phyloP scores from a whole-genome alignment of 2,888 invertebrate species.

The Falcaria lacertinaria region DNA sequence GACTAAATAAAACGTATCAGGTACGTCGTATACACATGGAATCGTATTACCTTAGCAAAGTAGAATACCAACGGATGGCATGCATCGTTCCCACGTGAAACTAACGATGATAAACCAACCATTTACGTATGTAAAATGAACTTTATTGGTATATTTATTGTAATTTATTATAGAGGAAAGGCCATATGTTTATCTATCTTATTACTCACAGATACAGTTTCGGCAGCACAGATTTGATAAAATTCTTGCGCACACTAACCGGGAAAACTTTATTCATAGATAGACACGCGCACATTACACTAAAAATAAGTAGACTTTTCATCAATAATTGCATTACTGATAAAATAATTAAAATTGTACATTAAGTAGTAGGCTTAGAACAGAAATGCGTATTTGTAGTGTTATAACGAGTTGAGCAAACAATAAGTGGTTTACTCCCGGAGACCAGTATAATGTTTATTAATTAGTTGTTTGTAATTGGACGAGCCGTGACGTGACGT shows the following conservation, averaged over 20 bases:
- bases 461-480: slow-evolving; percentile 20
- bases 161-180: too few species aligned
- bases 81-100: slow-evolving; percentile 39
- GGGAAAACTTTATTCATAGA: neutral
- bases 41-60: slow-evolving; percentile 31
- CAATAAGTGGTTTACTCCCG: slow-evolving; percentile 8
- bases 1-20: slow-evolving; percentile 31
- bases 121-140: too few species aligned
- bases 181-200: too few species aligned
- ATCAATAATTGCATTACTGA: neutral
- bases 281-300: neutral
- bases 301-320: neutral
- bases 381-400: neutral
- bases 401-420: neutral
- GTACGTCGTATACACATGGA: slow-evolving; percentile 17
- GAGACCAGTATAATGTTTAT: slow-evolving; percentile 10
- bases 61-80: slow-evolving; percentile 24
- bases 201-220: neutral
- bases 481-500: slow-evolving; percentile 31
- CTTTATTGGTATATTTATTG: too few species aligned
- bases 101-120: slow-evolving; percentile 4
- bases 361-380: neutral
- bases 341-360: neutral
- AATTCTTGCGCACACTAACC: neutral
- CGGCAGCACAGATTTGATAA: neutral